phyloP scores from a whole-genome alignment of 2,113 vertebrate genomes.

The Girardinichthys multiradiatus region DNA sequence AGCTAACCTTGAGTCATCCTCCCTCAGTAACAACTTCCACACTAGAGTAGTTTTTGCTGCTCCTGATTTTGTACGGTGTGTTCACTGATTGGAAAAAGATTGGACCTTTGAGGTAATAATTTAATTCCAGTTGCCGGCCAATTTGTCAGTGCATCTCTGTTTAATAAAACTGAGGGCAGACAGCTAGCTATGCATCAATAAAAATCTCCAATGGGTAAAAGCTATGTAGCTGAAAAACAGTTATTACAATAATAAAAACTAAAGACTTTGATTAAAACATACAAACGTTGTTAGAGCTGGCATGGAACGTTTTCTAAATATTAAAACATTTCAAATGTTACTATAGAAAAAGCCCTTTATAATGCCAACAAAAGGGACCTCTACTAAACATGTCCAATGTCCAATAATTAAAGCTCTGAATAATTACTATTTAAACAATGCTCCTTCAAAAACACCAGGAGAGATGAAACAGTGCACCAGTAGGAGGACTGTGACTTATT shows the following conservation, averaged over 20 bases:
- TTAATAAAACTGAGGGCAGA: not conserved
- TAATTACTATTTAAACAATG: not conserved
- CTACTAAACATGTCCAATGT: not conserved
- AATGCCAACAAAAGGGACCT: not conserved
- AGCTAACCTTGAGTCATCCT: not conserved
- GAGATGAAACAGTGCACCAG: constrained; percentile 8
- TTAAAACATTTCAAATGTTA: not conserved
- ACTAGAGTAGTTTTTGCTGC: not conserved
- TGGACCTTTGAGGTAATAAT: too few relatives aligned
- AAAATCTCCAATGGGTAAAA: constrained; percentile 6
- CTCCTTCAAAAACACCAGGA: constrained; percentile 9
- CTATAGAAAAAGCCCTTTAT: constrained; percentile 20
- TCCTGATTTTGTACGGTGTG: not conserved
- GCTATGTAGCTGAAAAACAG: not conserved
- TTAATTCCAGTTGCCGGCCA: not conserved
- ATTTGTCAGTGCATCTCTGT: not conserved
- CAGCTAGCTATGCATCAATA: constrained; percentile 12
- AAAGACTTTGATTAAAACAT: constrained; percentile 18
- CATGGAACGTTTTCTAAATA: not conserved
- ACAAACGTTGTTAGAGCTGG: constrained; percentile 15
- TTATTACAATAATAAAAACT: constrained; percentile 6
- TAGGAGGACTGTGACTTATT: not conserved
- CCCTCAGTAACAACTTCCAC: not conserved
- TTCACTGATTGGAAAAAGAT: not conserved
- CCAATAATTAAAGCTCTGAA: constrained; percentile 13